phyloP scores from a whole-genome alignment of 2,797 vertebrate species.

The Microctenopoma stevenorrisi region DNA sequence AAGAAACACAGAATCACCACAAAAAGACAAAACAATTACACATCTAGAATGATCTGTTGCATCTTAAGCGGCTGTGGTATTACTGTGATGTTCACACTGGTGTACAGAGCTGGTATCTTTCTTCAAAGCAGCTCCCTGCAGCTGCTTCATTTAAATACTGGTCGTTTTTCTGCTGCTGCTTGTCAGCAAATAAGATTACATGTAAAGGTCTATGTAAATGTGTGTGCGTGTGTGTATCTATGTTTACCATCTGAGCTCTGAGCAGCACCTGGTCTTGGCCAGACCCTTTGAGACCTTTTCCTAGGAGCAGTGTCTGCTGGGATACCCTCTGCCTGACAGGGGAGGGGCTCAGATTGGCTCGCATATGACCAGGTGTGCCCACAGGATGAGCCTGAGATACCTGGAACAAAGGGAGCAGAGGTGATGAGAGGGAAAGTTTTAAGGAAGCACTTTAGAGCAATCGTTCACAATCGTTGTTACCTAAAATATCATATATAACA shows the following conservation, averaged over 20 bases:
- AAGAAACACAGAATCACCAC: too few species aligned
- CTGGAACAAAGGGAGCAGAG: slow-evolving; percentile 64
- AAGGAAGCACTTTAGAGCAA: not conserved
- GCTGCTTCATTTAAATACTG: slow-evolving; percentile 26
- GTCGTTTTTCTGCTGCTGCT: slow-evolving; percentile 9
- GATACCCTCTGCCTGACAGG: slow-evolving; percentile 87
- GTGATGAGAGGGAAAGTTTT: not conserved
- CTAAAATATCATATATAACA: too few species aligned
- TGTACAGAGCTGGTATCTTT: too few species aligned
- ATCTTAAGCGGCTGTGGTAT: too few species aligned
- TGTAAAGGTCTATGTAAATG: slow-evolving; percentile 12
- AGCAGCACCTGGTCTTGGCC: slow-evolving; percentile 97
- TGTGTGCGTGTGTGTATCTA: slow-evolving; percentile 7
- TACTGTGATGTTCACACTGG: too few species aligned
- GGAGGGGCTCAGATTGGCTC: slow-evolving; percentile 88
- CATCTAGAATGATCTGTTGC: too few species aligned
- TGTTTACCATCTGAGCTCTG: slow-evolving; percentile 94
- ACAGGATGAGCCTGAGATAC: slow-evolving; percentile 88
- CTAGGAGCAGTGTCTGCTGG: slow-evolving; percentile 93
- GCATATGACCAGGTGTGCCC: slow-evolving; percentile 87
- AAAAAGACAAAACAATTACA: too few species aligned
- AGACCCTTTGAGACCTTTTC: slow-evolving; percentile 90
- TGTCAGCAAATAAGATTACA: not conserved
- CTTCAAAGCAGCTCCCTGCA: too few species aligned
- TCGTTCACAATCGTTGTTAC: not conserved